These are phyloP conservation scores for Arge pagana DNA, from an alignment of 2,888 invertebrate species.

Conservation along the genomic window DNA sequence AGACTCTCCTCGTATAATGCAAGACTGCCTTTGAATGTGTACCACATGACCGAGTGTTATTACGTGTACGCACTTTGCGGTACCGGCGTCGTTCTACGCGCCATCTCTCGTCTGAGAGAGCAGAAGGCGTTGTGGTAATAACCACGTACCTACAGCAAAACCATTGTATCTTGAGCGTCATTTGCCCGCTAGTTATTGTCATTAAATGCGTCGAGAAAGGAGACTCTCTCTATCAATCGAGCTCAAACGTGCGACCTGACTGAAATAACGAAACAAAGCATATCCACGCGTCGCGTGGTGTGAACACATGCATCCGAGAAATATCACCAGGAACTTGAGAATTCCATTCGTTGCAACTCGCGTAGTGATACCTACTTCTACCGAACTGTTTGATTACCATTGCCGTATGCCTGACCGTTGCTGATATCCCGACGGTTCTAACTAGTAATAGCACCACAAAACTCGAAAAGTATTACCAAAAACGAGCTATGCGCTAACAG, in stretches of 20 bases:
- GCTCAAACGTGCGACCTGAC: background rate
- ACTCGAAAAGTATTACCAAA: too few species aligned
- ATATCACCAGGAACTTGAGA: too few species aligned
- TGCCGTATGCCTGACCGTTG: too few species aligned
- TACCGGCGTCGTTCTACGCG: constrained; percentile 18
- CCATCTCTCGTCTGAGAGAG: constrained; percentile 2
- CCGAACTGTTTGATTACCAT: too few species aligned
- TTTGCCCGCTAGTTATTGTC: constrained; percentile 18
- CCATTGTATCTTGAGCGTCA: constrained; percentile 21
- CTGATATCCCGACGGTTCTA: too few species aligned
- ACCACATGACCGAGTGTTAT: constrained; percentile 16
- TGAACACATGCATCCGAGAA: too few species aligned
- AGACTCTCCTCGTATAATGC: constrained; percentile 13
- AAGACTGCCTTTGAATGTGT: constrained; percentile 16
- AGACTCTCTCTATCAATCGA: background rate
- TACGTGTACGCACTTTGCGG: constrained; percentile 19
- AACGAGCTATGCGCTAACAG: too few species aligned
- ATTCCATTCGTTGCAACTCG: too few species aligned
- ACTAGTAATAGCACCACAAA: too few species aligned
- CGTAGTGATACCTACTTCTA: too few species aligned
- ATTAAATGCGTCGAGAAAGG: constrained; percentile 6
- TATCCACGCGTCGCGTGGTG: background rate
- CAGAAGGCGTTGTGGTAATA: constrained; percentile 18
- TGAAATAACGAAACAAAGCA: background rate
- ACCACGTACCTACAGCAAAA: constrained; percentile 17